These are phyloP conservation scores for Zaprionus inermis DNA, from an alignment of 1,140 invertebrate genomes.

Conservation along the genomic window DNA sequence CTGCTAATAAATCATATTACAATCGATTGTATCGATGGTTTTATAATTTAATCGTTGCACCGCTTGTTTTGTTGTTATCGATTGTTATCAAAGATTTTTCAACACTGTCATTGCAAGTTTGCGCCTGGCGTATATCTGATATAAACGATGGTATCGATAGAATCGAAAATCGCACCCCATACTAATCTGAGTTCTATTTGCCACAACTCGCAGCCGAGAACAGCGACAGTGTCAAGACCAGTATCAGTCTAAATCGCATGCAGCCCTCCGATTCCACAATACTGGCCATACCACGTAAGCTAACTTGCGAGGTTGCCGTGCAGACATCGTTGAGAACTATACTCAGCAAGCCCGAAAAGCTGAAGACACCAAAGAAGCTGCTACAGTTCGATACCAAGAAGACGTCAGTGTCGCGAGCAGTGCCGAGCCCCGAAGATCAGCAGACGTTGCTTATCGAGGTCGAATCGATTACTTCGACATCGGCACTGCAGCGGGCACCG, in stretches of 20 bases:
- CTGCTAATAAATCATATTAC: too few relatives aligned
- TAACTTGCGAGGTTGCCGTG: slow-evolving; percentile 41
- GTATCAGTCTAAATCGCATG: slow-evolving; percentile 34
- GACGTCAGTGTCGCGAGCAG: background rate
- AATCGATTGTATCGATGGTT: too few relatives aligned
- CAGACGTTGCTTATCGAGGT: slow-evolving; percentile 66
- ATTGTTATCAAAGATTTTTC: too few relatives aligned
- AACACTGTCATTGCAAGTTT: too few relatives aligned
- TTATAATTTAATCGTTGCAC: too few relatives aligned
- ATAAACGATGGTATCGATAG: too few relatives aligned
- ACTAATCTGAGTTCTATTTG: slow-evolving; percentile 1
- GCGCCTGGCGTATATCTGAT: too few relatives aligned
- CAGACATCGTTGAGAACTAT: slow-evolving; percentile 42
- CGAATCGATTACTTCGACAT: slow-evolving; percentile 54
- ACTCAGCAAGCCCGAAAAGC: background rate
- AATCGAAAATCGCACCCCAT: too few relatives aligned
- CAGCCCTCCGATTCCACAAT: slow-evolving; percentile 46
- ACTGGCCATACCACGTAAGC: slow-evolving; percentile 2
- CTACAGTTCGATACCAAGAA: background rate
- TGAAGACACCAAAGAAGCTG: background rate
- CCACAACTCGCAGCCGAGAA: slow-evolving; percentile 27
- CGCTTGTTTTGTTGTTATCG: too few relatives aligned
- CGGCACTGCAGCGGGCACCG: slow-evolving; percentile 50
- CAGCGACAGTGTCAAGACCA: slow-evolving; percentile 11
- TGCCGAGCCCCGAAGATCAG: slow-evolving; percentile 23